These are phyloP conservation scores for Acleris emargana DNA, from an alignment of 2,888 invertebrate species.

Conservation along the genomic window DNA sequence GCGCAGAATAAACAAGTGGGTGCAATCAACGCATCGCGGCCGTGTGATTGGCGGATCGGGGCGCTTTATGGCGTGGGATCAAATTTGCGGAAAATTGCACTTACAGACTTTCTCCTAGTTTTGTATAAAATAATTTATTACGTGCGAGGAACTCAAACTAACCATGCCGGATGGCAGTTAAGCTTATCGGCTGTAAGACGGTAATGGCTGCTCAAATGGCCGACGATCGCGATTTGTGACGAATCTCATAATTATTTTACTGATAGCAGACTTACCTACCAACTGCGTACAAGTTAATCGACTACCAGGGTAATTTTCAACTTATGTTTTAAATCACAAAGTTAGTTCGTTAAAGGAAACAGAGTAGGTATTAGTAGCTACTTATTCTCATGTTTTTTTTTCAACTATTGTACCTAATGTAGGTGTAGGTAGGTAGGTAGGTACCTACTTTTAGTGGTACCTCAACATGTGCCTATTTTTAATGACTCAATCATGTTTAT, in stretches of 20 bases:
- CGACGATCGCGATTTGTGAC: slow-evolving; percentile 67
- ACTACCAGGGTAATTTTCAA: background rate
- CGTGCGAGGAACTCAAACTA: slow-evolving; percentile 78
- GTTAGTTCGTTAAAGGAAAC: too few relatives aligned
- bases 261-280: slow-evolving; percentile 19
- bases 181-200: slow-evolving; percentile 72
- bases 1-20: slow-evolving; percentile 34
- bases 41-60: slow-evolving; percentile 35
- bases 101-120: slow-evolving; percentile 63
- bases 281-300: slow-evolving; percentile 19
- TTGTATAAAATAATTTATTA: slow-evolving; percentile 79
- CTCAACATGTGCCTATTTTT: too few relatives aligned
- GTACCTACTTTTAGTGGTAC: too few relatives aligned
- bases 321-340: too few relatives aligned
- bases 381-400: too few relatives aligned
- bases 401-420: too few relatives aligned
- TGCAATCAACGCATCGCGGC: slow-evolving; percentile 44
- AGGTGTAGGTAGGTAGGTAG: too few relatives aligned
- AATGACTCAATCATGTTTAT: too few relatives aligned
- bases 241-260: slow-evolving; percentile 71
- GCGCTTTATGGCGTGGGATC: slow-evolving; percentile 70
- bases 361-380: too few relatives aligned
- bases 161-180: slow-evolving; percentile 77
- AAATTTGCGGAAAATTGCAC: slow-evolving; percentile 83
- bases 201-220: slow-evolving; percentile 74